A percentile compares a stretch with the other conserved stretches of the same genome.
phyloP scores from a whole-genome alignment of 2,113 vertebrate species.

The Petromus typicus region DNA sequence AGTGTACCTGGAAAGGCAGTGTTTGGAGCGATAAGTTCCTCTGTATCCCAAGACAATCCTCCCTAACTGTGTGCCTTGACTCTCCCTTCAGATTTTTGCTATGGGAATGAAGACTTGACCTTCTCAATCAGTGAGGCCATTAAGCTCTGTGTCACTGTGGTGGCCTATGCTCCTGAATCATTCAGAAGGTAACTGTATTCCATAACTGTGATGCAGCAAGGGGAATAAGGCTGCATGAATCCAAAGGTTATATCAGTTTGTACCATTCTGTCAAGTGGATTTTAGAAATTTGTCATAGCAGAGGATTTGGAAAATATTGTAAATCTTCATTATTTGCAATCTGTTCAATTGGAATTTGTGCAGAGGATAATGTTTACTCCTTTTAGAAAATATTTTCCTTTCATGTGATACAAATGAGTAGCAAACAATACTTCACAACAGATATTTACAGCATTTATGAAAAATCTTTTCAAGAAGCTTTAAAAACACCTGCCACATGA shows the following conservation, averaged over 20 bases:
- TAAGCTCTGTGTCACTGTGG: slow-evolving; percentile 98
- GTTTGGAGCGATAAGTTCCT: neutral
- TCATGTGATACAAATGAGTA: neutral
- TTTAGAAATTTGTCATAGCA: slow-evolving; percentile 14
- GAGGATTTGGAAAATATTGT: neutral
- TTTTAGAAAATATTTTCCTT: slow-evolving; percentile 26
- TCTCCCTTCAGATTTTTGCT: slow-evolving; percentile 95
- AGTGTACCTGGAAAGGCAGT: neutral
- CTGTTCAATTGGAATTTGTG: slow-evolving; percentile 37
- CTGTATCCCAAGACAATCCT: neutral
- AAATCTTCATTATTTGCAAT: slow-evolving; percentile 40
- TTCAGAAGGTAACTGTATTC: slow-evolving; percentile 92
- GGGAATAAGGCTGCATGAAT: slow-evolving; percentile 1
- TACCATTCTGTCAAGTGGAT: neutral
- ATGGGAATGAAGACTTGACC: slow-evolving; percentile 96
- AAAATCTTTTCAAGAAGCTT: neutral
- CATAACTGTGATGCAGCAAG: neutral
- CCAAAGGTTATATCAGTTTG: neutral
- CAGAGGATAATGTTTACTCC: neutral
- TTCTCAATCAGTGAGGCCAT: slow-evolving; percentile 99
- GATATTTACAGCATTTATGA: slow-evolving; percentile 16
- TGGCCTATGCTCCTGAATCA: slow-evolving; percentile 97
- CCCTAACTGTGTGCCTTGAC: neutral
- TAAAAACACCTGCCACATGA: neutral
- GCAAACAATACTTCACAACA: neutral